Conservation (phyloP, 2,888 invertebrate species). For the Cybosia mesomella region DNA sequence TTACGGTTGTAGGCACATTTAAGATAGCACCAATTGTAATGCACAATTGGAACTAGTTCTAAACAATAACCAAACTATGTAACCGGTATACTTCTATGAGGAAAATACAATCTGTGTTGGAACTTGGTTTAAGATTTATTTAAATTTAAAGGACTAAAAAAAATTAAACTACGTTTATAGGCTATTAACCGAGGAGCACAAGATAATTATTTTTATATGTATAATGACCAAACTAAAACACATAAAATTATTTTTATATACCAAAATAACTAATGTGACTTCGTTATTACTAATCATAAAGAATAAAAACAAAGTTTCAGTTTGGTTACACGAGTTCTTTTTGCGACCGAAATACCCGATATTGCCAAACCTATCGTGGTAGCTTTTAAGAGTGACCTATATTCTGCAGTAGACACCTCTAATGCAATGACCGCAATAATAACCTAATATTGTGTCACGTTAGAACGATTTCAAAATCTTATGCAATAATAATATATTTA, state of each 20-base stretch:
- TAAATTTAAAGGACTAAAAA: too few species aligned
- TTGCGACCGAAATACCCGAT: background rate
- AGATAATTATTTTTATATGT: background rate
- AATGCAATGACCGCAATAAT: background rate
- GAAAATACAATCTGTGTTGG: background rate
- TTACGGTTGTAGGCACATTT: slow-evolving; percentile 30
- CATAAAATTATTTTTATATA: background rate
- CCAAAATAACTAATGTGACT: background rate
- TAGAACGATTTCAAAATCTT: background rate
- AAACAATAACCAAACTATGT: slow-evolving; percentile 12
- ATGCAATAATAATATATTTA: background rate
- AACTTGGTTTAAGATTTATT: background rate
- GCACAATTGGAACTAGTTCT: slow-evolving; percentile 31
- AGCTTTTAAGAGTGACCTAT: background rate
- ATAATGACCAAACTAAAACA: background rate
- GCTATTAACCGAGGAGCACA: background rate
- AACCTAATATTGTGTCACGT: background rate
- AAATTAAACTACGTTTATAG: background rate
- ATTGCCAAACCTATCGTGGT: background rate
- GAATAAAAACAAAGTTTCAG: background rate
- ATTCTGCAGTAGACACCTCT: background rate
- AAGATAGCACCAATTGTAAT: slow-evolving; percentile 37
- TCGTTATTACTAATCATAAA: background rate
- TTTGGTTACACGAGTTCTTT: background rate
- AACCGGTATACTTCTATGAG: background rate